Base-by-base conservation (phyloP, 2,797 vertebrate genomes). In the Anableps anableps region DNA sequence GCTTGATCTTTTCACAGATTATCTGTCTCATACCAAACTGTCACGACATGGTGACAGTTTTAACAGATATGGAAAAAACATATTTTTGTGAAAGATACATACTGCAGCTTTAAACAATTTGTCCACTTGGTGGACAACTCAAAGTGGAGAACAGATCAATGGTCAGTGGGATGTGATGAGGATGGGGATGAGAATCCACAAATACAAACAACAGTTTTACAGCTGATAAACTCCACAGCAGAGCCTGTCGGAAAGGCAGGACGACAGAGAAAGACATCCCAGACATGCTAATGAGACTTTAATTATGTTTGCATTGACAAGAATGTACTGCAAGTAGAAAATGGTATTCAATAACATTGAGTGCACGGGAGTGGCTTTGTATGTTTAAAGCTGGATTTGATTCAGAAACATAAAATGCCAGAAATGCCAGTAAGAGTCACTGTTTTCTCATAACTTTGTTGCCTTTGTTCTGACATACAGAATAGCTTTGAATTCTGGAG, bases 211-310 rank as follows among this genome's bases (percentile, higher is more conserved):
- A 50, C 60, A 74, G 75, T 84, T 82, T 86, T 84, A 88, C 84
- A 88, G 80, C 83, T 83, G 77, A 87, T 58, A 70, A 78, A 91
- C 83, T 82, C 89, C 58, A 62, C 58, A 36, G 31, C 17, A 19
- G 31, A 64, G 31, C 1, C 75, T 81, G 82, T 38, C 80, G 72
- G 76, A 82, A 76, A 72, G 78, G 45, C 77, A 84, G 80, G 43
- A 71, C 0, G 0, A 38, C 64, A 68, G 36, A 38, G 9, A 4
- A 68, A 41, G 9, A 11, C 16, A 4, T 36, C 7, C 31, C 17
- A 64, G 29, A 60, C 29, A 60, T 31, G 58, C 29, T 31, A 60
- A 60, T 31, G 58, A 17, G 31, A 4, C 17, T 31, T 64, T 64
- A 34, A 36, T 64, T 64, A 17, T 21, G 60, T 64, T 64, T 64